A percentile compares a stretch with the other conserved stretches of the same genome.
Evolutionary conservation across 1,140 invertebrate genomes (phyloP).

Genomic region (Aphidius ervi): DNA sequence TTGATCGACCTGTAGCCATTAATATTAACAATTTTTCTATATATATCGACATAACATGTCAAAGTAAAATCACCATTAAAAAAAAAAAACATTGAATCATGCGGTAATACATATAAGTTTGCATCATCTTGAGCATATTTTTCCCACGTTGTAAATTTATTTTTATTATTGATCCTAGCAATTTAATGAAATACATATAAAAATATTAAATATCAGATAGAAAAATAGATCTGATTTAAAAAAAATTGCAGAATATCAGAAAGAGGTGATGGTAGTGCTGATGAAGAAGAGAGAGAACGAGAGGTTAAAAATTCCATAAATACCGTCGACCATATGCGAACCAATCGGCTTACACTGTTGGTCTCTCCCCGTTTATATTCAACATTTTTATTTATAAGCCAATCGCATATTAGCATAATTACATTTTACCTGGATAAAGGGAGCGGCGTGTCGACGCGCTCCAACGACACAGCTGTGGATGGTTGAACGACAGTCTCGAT

Average conservation of each 20-base stretch:
- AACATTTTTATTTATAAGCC: slow-evolving; percentile 38
- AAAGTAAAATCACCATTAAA: not conserved
- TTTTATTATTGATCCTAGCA: not conserved
- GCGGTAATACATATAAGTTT: too few relatives aligned
- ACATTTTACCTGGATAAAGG: slow-evolving; percentile 36
- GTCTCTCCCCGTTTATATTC: slow-evolving; percentile 36
- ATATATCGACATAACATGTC: too few relatives aligned
- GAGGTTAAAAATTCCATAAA: slow-evolving; percentile 37
- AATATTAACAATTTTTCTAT: not conserved
- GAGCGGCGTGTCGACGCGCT: slow-evolving; percentile 20
- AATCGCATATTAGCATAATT: slow-evolving; percentile 53
- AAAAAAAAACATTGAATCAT: not conserved
- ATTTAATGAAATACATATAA: too few relatives aligned
- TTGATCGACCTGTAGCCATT: slow-evolving; percentile 2
- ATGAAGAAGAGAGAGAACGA: slow-evolving; percentile 6
- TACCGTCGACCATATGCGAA: slow-evolving; percentile 29
- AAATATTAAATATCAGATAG: too few relatives aligned
- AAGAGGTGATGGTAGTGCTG: slow-evolving; percentile 18
- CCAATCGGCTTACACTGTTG: slow-evolving; percentile 35
- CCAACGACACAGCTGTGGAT: slow-evolving; percentile 16
- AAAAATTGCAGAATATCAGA: too few relatives aligned
- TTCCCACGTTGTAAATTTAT: not conserved
- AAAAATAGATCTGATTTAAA: not conserved
- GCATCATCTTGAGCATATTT: not conserved
- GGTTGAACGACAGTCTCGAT: not conserved